Percentiles rank a stretch among this genome's conserved stretches.
Evolutionary conservation across 2,888 invertebrate species (phyloP).

Genomic region (Eupithecia subfuscata): DNA sequence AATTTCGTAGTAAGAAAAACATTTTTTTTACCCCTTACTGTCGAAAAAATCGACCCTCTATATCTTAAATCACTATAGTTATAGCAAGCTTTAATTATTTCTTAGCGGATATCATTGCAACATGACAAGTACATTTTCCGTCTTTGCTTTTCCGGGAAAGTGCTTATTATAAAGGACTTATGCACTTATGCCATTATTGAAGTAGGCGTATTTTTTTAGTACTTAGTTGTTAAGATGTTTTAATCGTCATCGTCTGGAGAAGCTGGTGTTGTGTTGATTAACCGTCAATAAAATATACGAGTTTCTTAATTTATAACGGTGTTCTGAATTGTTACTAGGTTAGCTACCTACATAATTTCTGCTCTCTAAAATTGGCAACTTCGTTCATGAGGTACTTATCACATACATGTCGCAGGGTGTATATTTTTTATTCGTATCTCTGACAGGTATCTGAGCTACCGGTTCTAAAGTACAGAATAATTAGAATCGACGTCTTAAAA

Average conservation of each 20-base stretch:
- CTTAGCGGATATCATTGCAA: background rate
- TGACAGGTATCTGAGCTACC: too few relatives aligned
- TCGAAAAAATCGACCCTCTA: too few relatives aligned
- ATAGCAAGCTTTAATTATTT: background rate
- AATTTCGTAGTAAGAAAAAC: too few relatives aligned
- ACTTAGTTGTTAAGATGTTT: background rate
- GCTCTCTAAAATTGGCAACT: background rate
- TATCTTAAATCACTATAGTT: too few relatives aligned
- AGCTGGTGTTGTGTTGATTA: constrained; percentile 10
- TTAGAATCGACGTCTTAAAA: too few relatives aligned
- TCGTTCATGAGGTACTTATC: background rate
- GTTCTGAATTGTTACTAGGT: background rate
- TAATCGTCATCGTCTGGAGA: background rate
- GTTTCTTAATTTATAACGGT: constrained; percentile 18
- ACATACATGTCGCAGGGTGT: too few relatives aligned
- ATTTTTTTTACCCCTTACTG: too few relatives aligned
- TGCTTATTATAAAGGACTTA: background rate
- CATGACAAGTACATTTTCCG: constrained; percentile 1
- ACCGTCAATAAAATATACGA: constrained; percentile 19
- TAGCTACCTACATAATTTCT: too few relatives aligned
- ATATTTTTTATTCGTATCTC: too few relatives aligned
- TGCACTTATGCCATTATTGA: background rate
- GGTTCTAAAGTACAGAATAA: too few relatives aligned
- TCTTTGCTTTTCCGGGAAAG: background rate
- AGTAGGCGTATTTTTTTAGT: too few relatives aligned